Evolutionary conservation across 1,140 invertebrate genomes (phyloP), one percentile per base, ranked within the genome.

Genomic region (Sycophaga agraensis): DNA sequence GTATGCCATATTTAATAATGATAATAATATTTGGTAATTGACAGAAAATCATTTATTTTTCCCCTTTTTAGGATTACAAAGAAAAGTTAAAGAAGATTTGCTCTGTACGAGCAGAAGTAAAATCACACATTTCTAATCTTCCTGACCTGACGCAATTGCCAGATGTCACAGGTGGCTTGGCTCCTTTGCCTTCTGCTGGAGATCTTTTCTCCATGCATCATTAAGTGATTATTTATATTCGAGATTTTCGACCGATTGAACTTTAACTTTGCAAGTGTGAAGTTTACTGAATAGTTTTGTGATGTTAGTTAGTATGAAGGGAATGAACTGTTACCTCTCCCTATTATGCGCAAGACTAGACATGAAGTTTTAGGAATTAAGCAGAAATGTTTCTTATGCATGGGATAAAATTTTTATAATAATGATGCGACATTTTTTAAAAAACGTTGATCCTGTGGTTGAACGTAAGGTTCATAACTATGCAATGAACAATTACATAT

Each of bases 181-280:
- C 92, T 11, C 95, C 96, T 1, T 80, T 98, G 62, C 95, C 96
- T 17, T 96, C 94, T 8, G 94, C 94, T 42, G 94, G 94, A 1
- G 94, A 97, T 82, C 84, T 98, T 6, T 97, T 98, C 79, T 92
- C 85, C 66, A 75, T 87, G 69, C 77, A 82, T 65, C 82, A 79
- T 31, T 64, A 59, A 64, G 3, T 19, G 22, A 58, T 21, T 35
- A 42, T n/a, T 48, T 28, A 11, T 55, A 3, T 37, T 39, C 4
- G 31, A 21, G 14, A 26, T 45, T 8, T 26, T 50, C 31, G 16
- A 51, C 24, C 11, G 42, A 37, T 37, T 43, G 58, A 45, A 60
- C 42, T 17, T 46, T 46, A 46, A 37, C n/a, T 54, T 50, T 19
- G 9, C 22, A 46, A 24, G 43, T 39, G 55, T 39, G 24, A 53